These are phyloP conservation scores for Saccostrea echinata DNA, from an alignment of 1,140 invertebrate genomes.

Conservation along the genomic window DNA sequence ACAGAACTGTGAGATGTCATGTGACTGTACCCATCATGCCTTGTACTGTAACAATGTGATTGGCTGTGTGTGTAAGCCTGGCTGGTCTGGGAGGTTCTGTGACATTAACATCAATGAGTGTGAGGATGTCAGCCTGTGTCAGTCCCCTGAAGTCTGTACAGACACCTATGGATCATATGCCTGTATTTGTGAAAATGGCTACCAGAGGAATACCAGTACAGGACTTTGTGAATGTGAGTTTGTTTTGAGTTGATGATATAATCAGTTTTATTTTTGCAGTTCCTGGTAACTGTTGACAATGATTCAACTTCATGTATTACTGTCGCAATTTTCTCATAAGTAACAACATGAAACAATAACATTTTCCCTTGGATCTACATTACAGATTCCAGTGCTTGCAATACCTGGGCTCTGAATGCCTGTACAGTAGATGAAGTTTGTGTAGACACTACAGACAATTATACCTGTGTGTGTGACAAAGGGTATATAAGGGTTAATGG, in stretches of 20 bases:
- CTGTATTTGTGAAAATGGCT: background rate
- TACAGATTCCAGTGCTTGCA: conserved; percentile 3
- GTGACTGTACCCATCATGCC: conserved; percentile 37
- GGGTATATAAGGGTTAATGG: conserved; percentile 1
- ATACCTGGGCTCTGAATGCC: background rate
- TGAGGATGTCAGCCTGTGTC: background rate
- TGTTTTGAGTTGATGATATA: background rate
- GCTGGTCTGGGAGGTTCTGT: conserved; percentile 38
- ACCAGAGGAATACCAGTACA: background rate
- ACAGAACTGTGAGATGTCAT: conserved; percentile 7
- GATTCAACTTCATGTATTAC: background rate
- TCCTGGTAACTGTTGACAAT: background rate
- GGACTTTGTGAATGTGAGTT: conserved; percentile 22
- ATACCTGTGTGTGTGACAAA: background rate
- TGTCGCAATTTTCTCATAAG: background rate
- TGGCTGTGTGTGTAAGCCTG: conserved; percentile 43
- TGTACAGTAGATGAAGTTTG: background rate
- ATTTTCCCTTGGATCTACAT: background rate
- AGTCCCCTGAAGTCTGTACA: background rate
- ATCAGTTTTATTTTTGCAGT: background rate
- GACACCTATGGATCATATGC: background rate
- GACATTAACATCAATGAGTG: conserved; percentile 31
- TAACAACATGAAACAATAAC: no score
- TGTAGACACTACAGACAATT: background rate
- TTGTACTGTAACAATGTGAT: conserved; percentile 34